Conservation (phyloP, 2,797 vertebrate genomes). For the Hypotaenidia philippensis region DNA sequence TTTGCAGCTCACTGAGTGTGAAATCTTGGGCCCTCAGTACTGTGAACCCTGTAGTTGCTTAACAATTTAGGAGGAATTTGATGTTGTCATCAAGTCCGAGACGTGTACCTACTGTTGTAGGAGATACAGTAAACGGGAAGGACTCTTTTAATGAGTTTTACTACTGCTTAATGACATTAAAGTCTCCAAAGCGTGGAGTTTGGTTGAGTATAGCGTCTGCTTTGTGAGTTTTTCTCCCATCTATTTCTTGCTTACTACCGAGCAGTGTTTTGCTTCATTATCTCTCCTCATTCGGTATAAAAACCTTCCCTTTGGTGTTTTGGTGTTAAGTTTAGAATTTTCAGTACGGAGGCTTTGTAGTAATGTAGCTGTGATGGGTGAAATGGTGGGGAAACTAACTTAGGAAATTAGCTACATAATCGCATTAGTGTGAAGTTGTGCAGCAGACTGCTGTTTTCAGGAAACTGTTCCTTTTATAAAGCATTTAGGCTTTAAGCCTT, state of each 20-base stretch:
- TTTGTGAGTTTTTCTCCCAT: background rate
- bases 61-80: conserved; percentile 66
- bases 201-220: background rate
- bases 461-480: conserved; percentile 85
- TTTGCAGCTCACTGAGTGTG: conserved; percentile 68
- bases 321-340: conserved; percentile 58
- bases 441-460: conserved; percentile 86
- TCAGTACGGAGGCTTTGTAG: conserved; percentile 72
- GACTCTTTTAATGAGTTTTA: conserved; percentile 40
- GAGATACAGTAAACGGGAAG: background rate
- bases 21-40: conserved; percentile 47
- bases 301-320: conserved; percentile 41
- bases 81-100: conserved; percentile 66
- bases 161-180: background rate
- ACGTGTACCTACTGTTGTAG: conserved; percentile 22
- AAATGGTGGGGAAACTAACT: conserved; percentile 89
- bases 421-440: conserved; percentile 90
- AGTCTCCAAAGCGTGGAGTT: background rate
- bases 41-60: conserved; percentile 58
- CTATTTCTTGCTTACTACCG: background rate
- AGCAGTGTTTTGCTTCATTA: conserved; percentile 48
- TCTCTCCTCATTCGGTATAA: background rate
- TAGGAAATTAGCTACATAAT: conserved; percentile 96
- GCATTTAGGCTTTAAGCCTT: conserved; percentile 82
- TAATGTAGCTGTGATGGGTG: conserved; percentile 87